Evolutionary conservation across 2,113 vertebrate species (phyloP).

Genomic region (Ahaetulla prasina): DNA sequence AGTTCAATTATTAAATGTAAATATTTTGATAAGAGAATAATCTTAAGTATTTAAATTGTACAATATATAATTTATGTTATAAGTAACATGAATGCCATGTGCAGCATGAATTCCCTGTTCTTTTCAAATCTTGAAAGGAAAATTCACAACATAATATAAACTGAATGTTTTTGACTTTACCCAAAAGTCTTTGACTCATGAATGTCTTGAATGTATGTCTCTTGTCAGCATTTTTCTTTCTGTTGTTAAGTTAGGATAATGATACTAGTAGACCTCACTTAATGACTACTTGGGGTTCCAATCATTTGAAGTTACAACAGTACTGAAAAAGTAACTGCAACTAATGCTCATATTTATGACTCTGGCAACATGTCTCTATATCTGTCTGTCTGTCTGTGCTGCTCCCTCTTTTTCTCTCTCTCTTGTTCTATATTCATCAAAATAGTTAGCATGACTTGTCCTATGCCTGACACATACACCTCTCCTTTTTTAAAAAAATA

Average conservation of each 20-base stretch:
- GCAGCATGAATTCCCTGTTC: neutral
- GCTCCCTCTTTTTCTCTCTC: neutral
- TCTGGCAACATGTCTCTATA: neutral
- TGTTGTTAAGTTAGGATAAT: neutral
- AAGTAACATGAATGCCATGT: neutral
- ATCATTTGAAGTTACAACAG: neutral
- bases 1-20: neutral
- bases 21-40: neutral
- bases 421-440: neutral
- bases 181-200: neutral
- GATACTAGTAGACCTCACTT: neutral
- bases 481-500: neutral
- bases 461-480: neutral
- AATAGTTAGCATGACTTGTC: neutral
- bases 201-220: neutral
- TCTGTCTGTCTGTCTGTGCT: too few relatives aligned
- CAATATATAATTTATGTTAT: neutral
- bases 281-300: neutral
- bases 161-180: neutral
- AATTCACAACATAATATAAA: neutral
- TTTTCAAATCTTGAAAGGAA: neutral
- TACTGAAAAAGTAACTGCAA: neutral
- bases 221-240: neutral
- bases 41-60: neutral
- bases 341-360: neutral